These are phyloP conservation scores for Drosophila nebulosa DNA, from an alignment of 1,140 invertebrate species.

Conservation along the genomic window DNA sequence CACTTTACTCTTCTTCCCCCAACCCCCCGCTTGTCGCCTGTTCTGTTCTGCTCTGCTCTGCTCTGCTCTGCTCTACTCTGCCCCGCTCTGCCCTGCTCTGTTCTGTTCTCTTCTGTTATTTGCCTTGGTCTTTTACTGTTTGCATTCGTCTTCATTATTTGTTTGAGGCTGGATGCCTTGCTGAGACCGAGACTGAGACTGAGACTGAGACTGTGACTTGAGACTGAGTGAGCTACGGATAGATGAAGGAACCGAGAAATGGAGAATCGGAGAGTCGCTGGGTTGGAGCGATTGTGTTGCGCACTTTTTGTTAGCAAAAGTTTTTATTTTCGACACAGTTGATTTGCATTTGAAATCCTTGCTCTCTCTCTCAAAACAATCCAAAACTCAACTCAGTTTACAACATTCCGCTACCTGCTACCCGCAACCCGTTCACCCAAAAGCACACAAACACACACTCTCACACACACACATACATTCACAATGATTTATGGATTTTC, in stretches of 20 bases:
- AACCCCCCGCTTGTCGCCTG: not conserved
- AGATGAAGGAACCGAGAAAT: not conserved
- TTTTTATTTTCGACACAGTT: conserved; percentile 67
- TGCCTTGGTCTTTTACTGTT: conserved; percentile 72
- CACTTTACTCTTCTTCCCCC: conserved; percentile 14
- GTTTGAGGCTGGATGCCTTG: conserved; percentile 46
- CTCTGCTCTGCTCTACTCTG: not conserved
- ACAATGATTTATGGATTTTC: conserved; percentile 80
- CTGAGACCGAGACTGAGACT: not conserved
- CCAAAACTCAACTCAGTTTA: conserved; percentile 15
- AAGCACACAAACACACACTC: not conserved
- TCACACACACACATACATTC: not conserved
- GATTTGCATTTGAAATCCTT: conserved; percentile 77
- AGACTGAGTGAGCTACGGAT: not conserved
- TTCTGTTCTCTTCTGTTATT: conserved; percentile 56
- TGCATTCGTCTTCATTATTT: conserved; percentile 79
- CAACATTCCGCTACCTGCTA: not conserved
- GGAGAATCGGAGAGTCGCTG: conserved; percentile 25
- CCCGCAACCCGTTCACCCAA: conserved; percentile 4
- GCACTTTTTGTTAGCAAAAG: conserved; percentile 64
- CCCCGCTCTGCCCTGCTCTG: not conserved
- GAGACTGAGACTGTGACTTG: not conserved
- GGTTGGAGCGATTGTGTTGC: conserved; percentile 22
- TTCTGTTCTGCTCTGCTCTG: not conserved
- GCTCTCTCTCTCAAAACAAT: conserved; percentile 34